phyloP scores from a whole-genome alignment of 2,113 vertebrate genomes.

The Carassius auratus region DNA sequence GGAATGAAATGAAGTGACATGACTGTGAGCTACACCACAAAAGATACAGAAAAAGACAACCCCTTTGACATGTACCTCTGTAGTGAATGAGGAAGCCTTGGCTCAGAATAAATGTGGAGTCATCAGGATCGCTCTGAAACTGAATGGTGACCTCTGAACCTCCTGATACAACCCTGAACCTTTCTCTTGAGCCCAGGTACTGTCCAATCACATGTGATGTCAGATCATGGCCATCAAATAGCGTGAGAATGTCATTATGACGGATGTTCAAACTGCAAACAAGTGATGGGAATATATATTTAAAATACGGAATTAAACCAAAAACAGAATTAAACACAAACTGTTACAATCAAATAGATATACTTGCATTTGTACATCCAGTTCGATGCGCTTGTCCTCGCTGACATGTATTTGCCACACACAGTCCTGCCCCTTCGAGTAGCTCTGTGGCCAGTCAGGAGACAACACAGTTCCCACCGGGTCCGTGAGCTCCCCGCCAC shows the following conservation, averaged over 20 bases:
- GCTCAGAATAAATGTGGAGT: constrained; percentile 83
- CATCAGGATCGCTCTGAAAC: constrained; percentile 87
- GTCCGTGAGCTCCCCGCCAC: constrained; percentile 87
- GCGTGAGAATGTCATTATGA: constrained; percentile 84
- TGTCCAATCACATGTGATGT: constrained; percentile 88
- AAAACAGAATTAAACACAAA: not conserved
- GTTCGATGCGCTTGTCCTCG: constrained; percentile 87
- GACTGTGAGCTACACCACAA: not conserved
- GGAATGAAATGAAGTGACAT: constrained; percentile 14
- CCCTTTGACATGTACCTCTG: constrained; percentile 71
- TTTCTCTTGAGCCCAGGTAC: constrained; percentile 84
- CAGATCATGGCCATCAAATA: constrained; percentile 86
- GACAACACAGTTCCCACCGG: constrained; percentile 85
- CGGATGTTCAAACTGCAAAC: constrained; percentile 85
- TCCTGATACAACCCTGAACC: constrained; percentile 85
- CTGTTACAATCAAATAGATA: not conserved
- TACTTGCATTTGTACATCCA: constrained; percentile 89
- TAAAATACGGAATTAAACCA: not conserved
- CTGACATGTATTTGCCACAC: constrained; percentile 89
- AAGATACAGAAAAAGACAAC: not conserved
- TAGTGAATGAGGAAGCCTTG: constrained; percentile 91
- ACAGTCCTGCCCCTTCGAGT: constrained; percentile 88
- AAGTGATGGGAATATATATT: constrained; percentile 16
- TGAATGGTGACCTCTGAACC: constrained; percentile 89
- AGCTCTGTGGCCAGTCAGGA: constrained; percentile 92